These are phyloP conservation scores for Polietes domitor DNA, from an alignment of 2,888 invertebrate genomes.

Conservation along the genomic window DNA sequence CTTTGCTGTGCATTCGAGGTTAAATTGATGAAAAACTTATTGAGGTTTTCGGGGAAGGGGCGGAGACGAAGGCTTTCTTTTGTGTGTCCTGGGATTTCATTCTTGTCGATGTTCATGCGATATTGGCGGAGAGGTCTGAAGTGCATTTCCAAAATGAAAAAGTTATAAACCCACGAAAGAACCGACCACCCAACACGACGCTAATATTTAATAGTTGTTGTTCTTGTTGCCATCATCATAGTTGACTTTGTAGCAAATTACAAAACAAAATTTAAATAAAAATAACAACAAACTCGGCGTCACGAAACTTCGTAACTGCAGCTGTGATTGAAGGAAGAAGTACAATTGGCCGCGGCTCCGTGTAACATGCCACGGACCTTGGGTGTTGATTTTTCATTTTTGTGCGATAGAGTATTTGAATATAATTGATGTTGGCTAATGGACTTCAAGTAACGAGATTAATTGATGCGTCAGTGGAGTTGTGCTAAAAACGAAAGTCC, in stretches of 20 bases:
- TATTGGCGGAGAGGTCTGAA: constrained; percentile 9
- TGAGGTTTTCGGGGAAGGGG: constrained; percentile 3
- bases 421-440: constrained; percentile 2
- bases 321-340: neutral
- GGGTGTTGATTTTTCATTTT: neutral
- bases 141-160: constrained; percentile 19
- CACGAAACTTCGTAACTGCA: constrained; percentile 16
- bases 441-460: constrained; percentile 8
- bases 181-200: constrained; percentile 10
- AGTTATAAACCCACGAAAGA: neutral
- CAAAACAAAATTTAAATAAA: constrained; percentile 56
- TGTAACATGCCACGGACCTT: neutral
- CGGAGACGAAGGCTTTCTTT: neutral
- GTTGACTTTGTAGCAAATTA: constrained; percentile 46
- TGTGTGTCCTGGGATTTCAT: neutral
- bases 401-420: neutral
- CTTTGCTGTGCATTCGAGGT: constrained; percentile 7
- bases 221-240: constrained; percentile 9
- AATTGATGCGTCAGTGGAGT: neutral
- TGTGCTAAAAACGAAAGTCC: no score
- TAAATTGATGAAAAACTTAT: constrained; percentile 34
- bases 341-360: neutral
- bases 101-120: neutral
- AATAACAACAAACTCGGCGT: constrained; percentile 23
- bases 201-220: constrained; percentile 35